A percentile compares a stretch with the other conserved stretches of the same genome.
phyloP scores from a whole-genome alignment of 2,113 vertebrate species.

The Drymodes brunneopygia region DNA sequence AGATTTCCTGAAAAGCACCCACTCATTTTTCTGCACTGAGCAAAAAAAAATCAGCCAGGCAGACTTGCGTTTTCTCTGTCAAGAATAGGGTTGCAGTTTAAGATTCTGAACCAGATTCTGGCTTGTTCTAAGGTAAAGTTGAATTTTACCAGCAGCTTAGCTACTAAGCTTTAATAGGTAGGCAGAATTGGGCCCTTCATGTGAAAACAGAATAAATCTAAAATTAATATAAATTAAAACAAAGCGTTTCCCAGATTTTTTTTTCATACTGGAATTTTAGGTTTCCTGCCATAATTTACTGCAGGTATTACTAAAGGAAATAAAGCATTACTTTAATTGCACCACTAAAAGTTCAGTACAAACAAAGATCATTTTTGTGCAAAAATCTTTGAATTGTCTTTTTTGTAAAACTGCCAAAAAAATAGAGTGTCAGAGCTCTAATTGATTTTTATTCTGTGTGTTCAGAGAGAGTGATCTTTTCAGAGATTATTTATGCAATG shows the following conservation, averaged over 20 bases:
- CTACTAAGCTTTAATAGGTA: not conserved
- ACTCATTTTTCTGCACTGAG: not conserved
- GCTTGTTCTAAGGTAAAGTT: not conserved
- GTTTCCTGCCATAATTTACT: slow-evolving; percentile 1
- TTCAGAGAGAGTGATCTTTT: slow-evolving; percentile 11
- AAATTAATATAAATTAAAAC: slow-evolving; percentile 13
- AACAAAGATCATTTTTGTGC: not conserved
- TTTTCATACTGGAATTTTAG: not conserved
- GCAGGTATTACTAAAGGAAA: not conserved
- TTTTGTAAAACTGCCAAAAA: slow-evolving; percentile 29
- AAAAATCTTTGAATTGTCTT: slow-evolving; percentile 16
- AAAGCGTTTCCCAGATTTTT: not conserved
- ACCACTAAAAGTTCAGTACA: not conserved
- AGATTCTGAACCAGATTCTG: not conserved
- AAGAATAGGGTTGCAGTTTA: not conserved
- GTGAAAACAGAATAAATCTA: slow-evolving; percentile 35
- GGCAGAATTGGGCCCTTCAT: not conserved
- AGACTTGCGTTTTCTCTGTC: not conserved
- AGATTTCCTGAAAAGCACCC: not conserved
- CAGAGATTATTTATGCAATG: slow-evolving; percentile 54
- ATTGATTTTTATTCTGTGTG: slow-evolving; percentile 24
- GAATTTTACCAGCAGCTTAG: not conserved
- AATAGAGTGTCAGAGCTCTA: slow-evolving; percentile 8
- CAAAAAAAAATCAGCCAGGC: not conserved
- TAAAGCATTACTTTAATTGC: slow-evolving; percentile 20